phyloP scores from a whole-genome alignment of 2,113 vertebrate genomes.

The Lophura nycthemera region DNA sequence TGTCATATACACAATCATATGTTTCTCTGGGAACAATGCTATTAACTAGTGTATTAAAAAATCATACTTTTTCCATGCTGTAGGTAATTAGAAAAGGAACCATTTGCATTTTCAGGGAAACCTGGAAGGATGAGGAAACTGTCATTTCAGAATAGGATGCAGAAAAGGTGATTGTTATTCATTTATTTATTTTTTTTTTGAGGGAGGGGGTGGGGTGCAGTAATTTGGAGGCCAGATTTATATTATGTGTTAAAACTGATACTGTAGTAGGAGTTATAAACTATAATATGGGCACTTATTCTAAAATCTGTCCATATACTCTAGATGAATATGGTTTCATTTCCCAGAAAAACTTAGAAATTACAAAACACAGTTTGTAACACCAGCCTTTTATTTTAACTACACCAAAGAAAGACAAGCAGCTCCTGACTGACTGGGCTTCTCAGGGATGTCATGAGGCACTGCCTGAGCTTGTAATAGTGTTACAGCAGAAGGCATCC shows the following conservation, averaged over 20 bases:
- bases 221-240: neutral
- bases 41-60: neutral
- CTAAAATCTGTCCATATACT: neutral
- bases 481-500: neutral
- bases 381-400: neutral
- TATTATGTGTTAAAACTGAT: neutral
- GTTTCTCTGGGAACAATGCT: neutral
- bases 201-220: neutral
- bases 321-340: neutral
- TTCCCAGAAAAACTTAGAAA: neutral
- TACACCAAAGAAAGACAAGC: neutral
- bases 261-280: neutral
- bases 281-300: neutral
- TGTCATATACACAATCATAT: neutral
- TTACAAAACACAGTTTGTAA: neutral
- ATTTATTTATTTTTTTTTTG: neutral
- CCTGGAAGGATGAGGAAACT: neutral
- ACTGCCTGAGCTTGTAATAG: neutral
- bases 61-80: fast-evolving
- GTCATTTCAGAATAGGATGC: neutral
- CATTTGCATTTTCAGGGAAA: neutral
- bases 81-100: neutral
- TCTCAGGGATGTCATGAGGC: neutral
- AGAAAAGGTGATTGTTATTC: neutral
- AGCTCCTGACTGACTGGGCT: neutral